Conservation (phyloP, 2,888 invertebrate genomes). For the Agrilus cyanescens region DNA sequence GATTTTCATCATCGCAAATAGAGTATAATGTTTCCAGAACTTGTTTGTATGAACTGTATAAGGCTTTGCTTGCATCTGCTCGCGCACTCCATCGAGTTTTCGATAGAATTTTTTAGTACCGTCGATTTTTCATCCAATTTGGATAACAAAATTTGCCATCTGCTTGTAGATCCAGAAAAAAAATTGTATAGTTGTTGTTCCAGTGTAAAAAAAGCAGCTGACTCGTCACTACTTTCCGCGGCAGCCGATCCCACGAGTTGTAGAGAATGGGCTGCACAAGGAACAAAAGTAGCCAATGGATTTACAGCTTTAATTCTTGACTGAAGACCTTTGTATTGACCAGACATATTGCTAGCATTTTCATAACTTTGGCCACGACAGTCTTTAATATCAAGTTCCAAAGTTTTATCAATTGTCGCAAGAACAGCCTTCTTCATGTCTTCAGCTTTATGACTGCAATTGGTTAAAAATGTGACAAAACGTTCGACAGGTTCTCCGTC, state of each 20-base stretch:
- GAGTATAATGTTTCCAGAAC: background rate
- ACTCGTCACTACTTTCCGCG: slow-evolving; percentile 7
- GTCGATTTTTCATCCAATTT: slow-evolving; percentile 5
- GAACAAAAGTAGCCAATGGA: slow-evolving; percentile 13
- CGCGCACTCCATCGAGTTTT: slow-evolving; percentile 4
- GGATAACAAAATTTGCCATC: slow-evolving; percentile 4
- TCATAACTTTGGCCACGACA: slow-evolving; percentile 18
- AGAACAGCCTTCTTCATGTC: background rate
- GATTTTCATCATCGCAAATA: no score
- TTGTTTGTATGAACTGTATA: slow-evolving; percentile 1
- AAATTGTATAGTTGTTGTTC: slow-evolving; percentile 4
- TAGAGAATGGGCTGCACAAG: slow-evolving; percentile 17
- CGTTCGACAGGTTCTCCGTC: slow-evolving; percentile 12
- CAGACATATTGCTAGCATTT: slow-evolving; percentile 22
- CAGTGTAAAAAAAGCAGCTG: slow-evolving; percentile 3
- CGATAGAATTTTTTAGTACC: slow-evolving; percentile 3
- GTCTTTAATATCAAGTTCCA: slow-evolving; percentile 3
- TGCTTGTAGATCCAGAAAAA: slow-evolving; percentile 4
- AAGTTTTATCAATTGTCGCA: no score
- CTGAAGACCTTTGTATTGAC: slow-evolving; percentile 21
- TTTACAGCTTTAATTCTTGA: slow-evolving; percentile 17
- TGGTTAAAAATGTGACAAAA: slow-evolving; percentile 12
- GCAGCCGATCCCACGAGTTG: slow-evolving; percentile 11
- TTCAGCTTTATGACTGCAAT: slow-evolving; percentile 15
- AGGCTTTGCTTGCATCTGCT: background rate